Evolutionary conservation across 2,888 invertebrate species (phyloP), one percentile per base, ranked within the genome.

Genomic region (Melinaea menophilus): DNA sequence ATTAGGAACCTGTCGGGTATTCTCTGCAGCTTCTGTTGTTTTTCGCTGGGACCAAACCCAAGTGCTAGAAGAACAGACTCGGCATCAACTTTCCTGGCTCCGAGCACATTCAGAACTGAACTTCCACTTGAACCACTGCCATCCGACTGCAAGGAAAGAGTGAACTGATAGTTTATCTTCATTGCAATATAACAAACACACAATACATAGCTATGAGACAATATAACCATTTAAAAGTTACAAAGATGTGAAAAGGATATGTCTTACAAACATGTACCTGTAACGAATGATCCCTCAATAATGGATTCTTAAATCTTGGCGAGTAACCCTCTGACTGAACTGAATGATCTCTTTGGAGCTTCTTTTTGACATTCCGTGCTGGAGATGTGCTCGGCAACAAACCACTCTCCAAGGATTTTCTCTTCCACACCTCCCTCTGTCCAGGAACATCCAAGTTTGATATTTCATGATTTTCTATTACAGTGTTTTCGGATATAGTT

Each of bases 31-130:
- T 94, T 93, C 75, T 94, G 94, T 59, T 93, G 93, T 66, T 93
- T 93, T 71, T 92, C 92, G 63, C 93, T 91, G 7, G 95, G 95
- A 0, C 96, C 96, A 81, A 96, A 96, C 11, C 96, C 96, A 61
- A 96, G 89, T 70, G 95, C 95, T 59, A 96, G 86, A 37, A 98
- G 91, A 62, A 98, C 94, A 61, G 96, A 95, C 80, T 98, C 97
- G 0, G 98, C 97, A 88, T 98, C 97, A 33, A 96, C 95, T 77
- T 94, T 95, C 48, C 98, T 92, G 22, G 95, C 93, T 73, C 97
- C 96, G 73, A 98, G 86, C 58, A 97, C 92, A 79, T 95, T 96
- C 79, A 97, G 94, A 46, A 97, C 95, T 92, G 96, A 96, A 76
- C 95, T 95, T 31, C 90, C 85, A 74, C 90, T 90, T n/a, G 90